These are phyloP conservation scores for Rostratula benghalensis DNA, from an alignment of 2,113 vertebrate genomes.

Conservation along the genomic window DNA sequence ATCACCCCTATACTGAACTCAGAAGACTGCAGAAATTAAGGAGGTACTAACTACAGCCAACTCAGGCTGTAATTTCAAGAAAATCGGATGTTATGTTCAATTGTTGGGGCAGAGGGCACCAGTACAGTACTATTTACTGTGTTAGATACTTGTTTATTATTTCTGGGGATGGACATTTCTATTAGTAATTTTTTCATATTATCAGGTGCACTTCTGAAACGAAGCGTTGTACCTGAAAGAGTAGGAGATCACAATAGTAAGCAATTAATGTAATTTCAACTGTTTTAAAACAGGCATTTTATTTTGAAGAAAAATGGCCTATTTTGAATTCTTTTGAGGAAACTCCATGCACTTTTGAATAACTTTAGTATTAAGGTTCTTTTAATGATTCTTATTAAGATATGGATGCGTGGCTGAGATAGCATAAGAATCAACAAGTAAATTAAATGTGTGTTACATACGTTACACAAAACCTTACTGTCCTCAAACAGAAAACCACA, in stretches of 20 bases:
- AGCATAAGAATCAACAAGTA: not conserved
- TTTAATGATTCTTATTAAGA: not conserved
- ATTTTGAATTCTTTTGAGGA: not conserved
- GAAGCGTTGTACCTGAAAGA: accelerated
- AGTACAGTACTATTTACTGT: not conserved
- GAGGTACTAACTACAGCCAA: not conserved
- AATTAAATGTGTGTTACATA: not conserved
- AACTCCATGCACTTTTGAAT: not conserved
- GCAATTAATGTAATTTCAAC: not conserved
- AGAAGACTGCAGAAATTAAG: not conserved
- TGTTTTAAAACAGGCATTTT: not conserved
- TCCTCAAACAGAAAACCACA: not conserved
- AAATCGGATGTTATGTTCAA: not conserved
- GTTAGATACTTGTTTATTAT: not conserved
- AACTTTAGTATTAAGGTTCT: not conserved
- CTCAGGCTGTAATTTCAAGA: not conserved
- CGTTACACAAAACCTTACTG: not conserved
- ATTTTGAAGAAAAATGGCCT: not conserved
- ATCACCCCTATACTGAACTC: not conserved
- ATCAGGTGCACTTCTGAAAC: not conserved
- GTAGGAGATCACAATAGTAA: not conserved
- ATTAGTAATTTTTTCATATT: not conserved
- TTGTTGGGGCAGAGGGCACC: not conserved
- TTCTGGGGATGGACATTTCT: not conserved
- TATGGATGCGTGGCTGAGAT: not conserved